phyloP scores from a whole-genome alignment of 92 coral and sea anemone genomes.

The Montipora capitata region DNA sequence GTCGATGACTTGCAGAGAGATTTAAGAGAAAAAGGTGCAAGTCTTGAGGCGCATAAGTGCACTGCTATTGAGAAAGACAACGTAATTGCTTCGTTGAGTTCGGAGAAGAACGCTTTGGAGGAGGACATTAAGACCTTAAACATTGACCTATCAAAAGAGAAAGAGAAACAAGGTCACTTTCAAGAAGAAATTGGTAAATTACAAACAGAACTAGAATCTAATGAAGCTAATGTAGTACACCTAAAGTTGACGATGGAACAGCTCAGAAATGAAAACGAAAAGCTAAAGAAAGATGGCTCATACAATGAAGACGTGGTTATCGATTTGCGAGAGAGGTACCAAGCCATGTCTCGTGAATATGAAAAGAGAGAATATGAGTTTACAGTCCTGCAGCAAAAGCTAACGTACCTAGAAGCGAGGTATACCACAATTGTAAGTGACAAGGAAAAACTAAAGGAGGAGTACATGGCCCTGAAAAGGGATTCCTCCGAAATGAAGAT shows the following conservation, averaged over 20 bases:
- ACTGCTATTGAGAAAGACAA: slow-evolving; percentile 73
- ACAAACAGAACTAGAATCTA: slow-evolving; percentile 73
- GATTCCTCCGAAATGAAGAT: slow-evolving; percentile 79
- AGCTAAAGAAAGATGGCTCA: slow-evolving; percentile 70
- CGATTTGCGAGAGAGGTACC: slow-evolving; percentile 61
- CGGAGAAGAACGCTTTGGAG: slow-evolving; percentile 57
- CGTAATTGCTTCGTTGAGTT: slow-evolving; percentile 64
- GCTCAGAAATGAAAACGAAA: slow-evolving; percentile 71
- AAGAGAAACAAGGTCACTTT: slow-evolving; percentile 60
- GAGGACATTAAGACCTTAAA: slow-evolving; percentile 67
- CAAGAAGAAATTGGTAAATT: slow-evolving; percentile 68
- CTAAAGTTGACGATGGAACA: slow-evolving; percentile 51
- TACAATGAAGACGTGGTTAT: slow-evolving; percentile 47
- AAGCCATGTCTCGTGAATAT: slow-evolving; percentile 65
- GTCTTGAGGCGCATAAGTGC: slow-evolving; percentile 61
- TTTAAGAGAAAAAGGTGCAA: slow-evolving; percentile 66
- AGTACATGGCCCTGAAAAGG: slow-evolving; percentile 59
- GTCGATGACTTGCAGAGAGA: slow-evolving; percentile 70
- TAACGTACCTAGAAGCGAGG: slow-evolving; percentile 57
- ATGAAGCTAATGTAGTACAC: slow-evolving; percentile 55
- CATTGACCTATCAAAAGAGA: slow-evolving; percentile 63
- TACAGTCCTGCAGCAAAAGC: slow-evolving; percentile 64
- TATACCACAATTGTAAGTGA: slow-evolving; percentile 67
- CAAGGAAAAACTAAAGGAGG: slow-evolving; percentile 73
- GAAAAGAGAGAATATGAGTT: slow-evolving; percentile 78